A percentile compares a stretch with the other conserved stretches of the same genome.
phyloP scores from a whole-genome alignment of 2,888 invertebrate genomes.

The Ypsolopha scabrella region DNA sequence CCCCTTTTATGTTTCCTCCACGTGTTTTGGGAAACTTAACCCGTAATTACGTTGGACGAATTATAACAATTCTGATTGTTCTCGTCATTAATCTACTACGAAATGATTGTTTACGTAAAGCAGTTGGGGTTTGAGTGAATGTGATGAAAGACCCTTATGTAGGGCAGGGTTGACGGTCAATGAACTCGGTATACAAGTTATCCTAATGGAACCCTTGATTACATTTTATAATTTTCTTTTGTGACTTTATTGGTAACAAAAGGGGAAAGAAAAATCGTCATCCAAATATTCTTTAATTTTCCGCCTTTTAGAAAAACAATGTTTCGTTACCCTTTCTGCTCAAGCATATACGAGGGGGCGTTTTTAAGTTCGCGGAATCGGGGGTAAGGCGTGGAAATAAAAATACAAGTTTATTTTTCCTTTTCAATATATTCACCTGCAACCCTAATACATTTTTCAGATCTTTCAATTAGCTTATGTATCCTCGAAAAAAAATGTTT shows the following conservation, averaged over 20 bases:
- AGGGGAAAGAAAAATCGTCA: not conserved
- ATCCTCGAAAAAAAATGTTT: too few relatives aligned
- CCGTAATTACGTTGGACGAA: not conserved
- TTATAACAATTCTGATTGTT: too few relatives aligned
- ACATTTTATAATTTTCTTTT: not conserved
- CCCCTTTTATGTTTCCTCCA: too few relatives aligned
- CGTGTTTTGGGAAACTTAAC: not conserved
- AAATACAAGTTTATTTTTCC: too few relatives aligned
- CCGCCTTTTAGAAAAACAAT: too few relatives aligned
- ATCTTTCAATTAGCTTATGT: too few relatives aligned
- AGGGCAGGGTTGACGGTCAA: slow-evolving; percentile 22
- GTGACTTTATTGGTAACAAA: not conserved
- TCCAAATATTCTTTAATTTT: not conserved
- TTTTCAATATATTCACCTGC: too few relatives aligned
- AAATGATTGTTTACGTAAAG: not conserved
- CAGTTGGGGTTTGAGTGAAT: not conserved
- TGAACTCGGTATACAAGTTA: slow-evolving; percentile 9
- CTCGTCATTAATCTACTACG: not conserved
- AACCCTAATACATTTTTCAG: too few relatives aligned
- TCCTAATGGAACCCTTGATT: slow-evolving; percentile 1
- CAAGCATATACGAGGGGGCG: too few relatives aligned
- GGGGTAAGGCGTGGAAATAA: too few relatives aligned
- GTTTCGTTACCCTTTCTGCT: too few relatives aligned
- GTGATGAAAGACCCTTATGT: slow-evolving; percentile 18
- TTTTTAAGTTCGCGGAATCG: too few relatives aligned